Percentiles rank a stretch among this genome's conserved stretches.
Evolutionary conservation across 2,113 vertebrate species (phyloP).

Genomic region (Picathartes gymnocephalus): DNA sequence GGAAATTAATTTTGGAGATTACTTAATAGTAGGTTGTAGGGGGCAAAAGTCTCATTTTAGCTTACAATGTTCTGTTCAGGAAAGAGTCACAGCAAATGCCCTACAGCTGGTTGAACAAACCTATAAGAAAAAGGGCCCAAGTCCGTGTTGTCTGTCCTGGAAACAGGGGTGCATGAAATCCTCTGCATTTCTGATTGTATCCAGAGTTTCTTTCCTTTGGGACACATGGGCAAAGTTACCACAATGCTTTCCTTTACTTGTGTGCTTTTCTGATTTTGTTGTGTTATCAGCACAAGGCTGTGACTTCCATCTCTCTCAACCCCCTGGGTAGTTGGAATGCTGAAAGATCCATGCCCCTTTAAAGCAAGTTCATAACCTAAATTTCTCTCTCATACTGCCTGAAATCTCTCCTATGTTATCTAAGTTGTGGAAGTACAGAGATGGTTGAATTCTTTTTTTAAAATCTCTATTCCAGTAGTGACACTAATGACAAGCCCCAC

Average conservation of each 20-base stretch:
- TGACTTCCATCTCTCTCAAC: not conserved
- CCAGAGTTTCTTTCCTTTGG: not conserved
- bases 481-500: not conserved
- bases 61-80: not conserved
- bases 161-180: not conserved
- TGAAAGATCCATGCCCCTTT: not conserved
- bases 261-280: not conserved
- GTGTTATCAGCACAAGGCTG: not conserved
- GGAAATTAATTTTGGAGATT: slow-evolving; percentile 53
- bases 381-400: not conserved
- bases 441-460: not conserved
- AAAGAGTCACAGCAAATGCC: not conserved
- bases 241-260: not conserved
- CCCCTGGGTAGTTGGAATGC: not conserved
- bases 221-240: not conserved
- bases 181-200: not conserved
- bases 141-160: not conserved
- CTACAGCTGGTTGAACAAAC: not conserved
- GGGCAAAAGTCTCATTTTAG: not conserved
- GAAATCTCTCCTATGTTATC: not conserved
- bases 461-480: not conserved
- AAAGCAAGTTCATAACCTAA: not conserved
- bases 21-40: not conserved
- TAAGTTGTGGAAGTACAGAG: not conserved
- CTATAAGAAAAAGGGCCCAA: not conserved